phyloP scores from a whole-genome alignment of 2,797 vertebrate species.

The Petrocephalus schoutedeni region DNA sequence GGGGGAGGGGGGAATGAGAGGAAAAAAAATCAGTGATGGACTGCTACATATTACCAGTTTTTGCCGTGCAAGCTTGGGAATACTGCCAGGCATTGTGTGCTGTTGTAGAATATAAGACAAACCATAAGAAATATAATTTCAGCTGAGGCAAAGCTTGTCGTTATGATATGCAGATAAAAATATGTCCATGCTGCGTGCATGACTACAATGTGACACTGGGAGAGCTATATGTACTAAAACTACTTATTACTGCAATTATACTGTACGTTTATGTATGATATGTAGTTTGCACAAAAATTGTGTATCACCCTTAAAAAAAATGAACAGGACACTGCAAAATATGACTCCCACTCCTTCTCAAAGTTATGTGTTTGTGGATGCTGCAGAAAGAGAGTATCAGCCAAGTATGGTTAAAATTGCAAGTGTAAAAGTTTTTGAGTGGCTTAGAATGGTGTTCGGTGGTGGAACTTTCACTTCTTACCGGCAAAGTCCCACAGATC shows the following conservation, averaged over 20 bases:
- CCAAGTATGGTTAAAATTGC: not conserved
- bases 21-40: not conserved
- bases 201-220: conserved; percentile 54
- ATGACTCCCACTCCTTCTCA: not conserved
- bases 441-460: not conserved
- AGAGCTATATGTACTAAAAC: not conserved
- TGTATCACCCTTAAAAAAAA: not conserved
- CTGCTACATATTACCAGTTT: not conserved
- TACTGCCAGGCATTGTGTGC: not conserved
- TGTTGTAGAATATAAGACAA: not conserved
- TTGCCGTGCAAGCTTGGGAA: not conserved
- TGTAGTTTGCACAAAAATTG: not conserved
- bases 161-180: conserved; percentile 65
- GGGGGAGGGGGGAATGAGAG: not conserved
- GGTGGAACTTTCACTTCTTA: not conserved
- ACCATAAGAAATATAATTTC: not conserved
- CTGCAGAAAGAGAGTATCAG: not conserved
- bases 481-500: not conserved
- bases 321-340: not conserved
- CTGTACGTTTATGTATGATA: not conserved
- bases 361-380: not conserved
- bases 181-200: conserved; percentile 55
- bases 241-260: not conserved
- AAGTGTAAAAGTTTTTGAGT: not conserved
- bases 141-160: conserved; percentile 44